Evolutionary conservation across 2,888 invertebrate species (phyloP), one percentile per base, ranked within the genome.

Genomic region (Invenusta paracnida): DNA sequence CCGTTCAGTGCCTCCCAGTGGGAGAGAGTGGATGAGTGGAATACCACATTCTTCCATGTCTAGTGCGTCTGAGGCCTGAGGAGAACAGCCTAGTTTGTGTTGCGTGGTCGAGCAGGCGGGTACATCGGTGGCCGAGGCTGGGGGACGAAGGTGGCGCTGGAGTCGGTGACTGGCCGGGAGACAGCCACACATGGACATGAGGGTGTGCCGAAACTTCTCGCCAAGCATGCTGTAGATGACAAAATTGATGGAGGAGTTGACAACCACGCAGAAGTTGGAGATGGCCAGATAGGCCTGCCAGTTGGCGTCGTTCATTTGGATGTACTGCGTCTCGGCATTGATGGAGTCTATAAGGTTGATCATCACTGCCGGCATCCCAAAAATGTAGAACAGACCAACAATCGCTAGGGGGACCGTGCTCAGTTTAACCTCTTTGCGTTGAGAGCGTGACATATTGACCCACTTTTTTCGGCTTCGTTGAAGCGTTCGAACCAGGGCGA

Each of bases 161-260:
- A 48, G 48, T 48, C 48, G 48, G 17, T 48, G 48, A 11, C 48
- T 17, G 17, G 48, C 48, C 17, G 48, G 48, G 17, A 1, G 66
- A 25, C 67, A 84, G 82, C 84, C 48, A 83, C 67, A 73, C 84
- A 86, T 29, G 30, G 67, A 25, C 23, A 86, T 30, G 5, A 86
- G 28, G 23, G 85, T 86, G 31, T 87, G 66, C 13, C 86, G 95
- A 92, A 97, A 97, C 91, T 97, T 96, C 90, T 96, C 95, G 0
- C 97, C 97, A 91, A 97, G 97, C 88, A 96, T 96, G 87, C 96
- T 96, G 92, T 97, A 97, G 89, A 97, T 96, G 88, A 97, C 94
- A 91, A 97, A 97, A 92, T 97, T 97, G 88, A 96, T 96, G 90
- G 96, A 96, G 89, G 96, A 96, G 92, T 97, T 97, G 91, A 97